phyloP scores from a whole-genome alignment of 2,797 vertebrate species.

The Acrossocheilus fasciatus region DNA sequence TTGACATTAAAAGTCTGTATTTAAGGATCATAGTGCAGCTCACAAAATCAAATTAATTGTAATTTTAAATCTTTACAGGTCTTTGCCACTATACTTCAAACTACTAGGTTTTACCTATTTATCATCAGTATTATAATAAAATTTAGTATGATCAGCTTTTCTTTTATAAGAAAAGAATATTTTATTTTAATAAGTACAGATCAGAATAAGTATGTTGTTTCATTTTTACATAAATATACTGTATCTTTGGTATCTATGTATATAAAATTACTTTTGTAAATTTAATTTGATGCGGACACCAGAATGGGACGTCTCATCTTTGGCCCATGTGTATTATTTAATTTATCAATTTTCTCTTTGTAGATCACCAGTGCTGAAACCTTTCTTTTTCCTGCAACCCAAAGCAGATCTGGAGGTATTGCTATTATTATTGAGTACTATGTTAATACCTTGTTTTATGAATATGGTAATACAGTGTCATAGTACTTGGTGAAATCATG shows the following conservation, averaged over 20 bases:
- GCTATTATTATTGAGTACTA: not conserved
- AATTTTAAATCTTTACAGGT: not conserved
- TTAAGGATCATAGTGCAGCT: not conserved
- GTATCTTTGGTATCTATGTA: not conserved
- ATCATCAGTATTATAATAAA: no score
- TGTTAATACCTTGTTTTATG: not conserved
- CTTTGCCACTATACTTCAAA: no score
- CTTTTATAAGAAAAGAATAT: not conserved
- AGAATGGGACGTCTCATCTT: not conserved
- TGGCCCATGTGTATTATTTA: not conserved
- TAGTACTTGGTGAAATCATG: not conserved
- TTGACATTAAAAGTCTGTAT: not conserved
- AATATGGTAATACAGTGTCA: not conserved
- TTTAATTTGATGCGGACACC: not conserved
- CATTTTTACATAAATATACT: not conserved
- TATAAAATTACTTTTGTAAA: not conserved
- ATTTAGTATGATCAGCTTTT: not conserved
- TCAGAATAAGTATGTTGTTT: not conserved
- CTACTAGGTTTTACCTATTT: no score
- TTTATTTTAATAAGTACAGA: not conserved
- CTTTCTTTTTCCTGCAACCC: slow-evolving; percentile 87
- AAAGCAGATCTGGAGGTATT: slow-evolving; percentile 83
- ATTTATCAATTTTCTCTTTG: not conserved
- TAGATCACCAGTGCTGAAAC: slow-evolving; percentile 87
- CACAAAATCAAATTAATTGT: not conserved